A percentile compares a stretch with the other conserved stretches of the same genome.
Evolutionary conservation across 2,113 vertebrate species (phyloP).

Genomic region (Beaufortia kweichowensis): DNA sequence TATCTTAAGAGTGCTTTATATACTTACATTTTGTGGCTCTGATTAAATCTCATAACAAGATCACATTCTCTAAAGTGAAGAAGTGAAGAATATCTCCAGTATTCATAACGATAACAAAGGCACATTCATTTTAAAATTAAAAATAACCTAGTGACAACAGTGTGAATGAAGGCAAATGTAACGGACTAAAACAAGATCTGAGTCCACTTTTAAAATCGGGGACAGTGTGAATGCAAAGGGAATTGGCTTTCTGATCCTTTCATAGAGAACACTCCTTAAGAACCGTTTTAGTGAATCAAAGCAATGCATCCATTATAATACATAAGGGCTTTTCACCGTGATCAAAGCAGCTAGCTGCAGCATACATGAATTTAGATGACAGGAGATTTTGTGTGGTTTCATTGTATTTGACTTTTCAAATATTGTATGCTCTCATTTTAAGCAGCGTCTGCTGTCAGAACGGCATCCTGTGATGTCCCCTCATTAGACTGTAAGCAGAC

Average conservation of each 20-base stretch:
- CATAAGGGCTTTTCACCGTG: not conserved
- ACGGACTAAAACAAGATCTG: not conserved
- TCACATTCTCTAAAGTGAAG: no score
- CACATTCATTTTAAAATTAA: no score
- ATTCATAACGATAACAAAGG: no score
- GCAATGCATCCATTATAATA: constrained; percentile 7
- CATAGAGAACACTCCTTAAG: not conserved
- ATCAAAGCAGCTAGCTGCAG: constrained; percentile 41
- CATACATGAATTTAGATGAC: constrained; percentile 30
- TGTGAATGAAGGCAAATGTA: no score
- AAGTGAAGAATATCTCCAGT: no score
- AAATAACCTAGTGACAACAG: no score
- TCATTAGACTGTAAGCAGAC: constrained; percentile 59
- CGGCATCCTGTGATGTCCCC: constrained; percentile 68
- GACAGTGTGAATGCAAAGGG: not conserved
- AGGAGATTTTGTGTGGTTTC: constrained; percentile 4
- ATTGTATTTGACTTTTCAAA: not conserved
- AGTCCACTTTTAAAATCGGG: not conserved
- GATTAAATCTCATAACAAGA: no score
- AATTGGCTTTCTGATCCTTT: not conserved
- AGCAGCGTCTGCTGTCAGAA: constrained; percentile 71
- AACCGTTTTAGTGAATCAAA: not conserved
- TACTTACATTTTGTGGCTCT: no score
- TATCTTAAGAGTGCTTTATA: no score
- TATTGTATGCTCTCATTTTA: constrained; percentile 36